phyloP scores from a whole-genome alignment of 1,140 invertebrate genomes.

The Drosophila parvula region DNA sequence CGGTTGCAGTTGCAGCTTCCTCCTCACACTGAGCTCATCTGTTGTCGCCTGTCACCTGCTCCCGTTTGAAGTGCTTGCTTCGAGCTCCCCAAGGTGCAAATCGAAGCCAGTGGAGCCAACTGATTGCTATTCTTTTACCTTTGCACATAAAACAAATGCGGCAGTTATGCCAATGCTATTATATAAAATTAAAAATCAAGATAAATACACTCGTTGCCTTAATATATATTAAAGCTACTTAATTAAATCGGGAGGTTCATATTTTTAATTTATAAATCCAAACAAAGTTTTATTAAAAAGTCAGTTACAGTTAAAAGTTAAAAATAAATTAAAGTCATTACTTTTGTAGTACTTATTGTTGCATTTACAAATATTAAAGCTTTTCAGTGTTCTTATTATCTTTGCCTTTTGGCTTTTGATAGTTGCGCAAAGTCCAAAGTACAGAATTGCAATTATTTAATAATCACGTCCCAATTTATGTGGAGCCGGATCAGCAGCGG shows the following conservation, averaged over 20 bases:
- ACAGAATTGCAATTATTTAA: conserved; percentile 77
- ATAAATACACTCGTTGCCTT: too few relatives aligned
- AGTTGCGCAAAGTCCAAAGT: conserved; percentile 68
- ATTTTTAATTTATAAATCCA: background rate
- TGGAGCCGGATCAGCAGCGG: conserved; percentile 36
- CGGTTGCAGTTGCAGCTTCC: conserved; percentile 27
- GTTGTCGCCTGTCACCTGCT: conserved; percentile 61
- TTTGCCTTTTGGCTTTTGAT: conserved; percentile 30
- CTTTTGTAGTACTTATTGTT: too few relatives aligned
- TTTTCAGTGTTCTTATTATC: conserved; percentile 4
- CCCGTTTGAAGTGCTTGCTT: conserved; percentile 44
- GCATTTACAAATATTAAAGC: too few relatives aligned
- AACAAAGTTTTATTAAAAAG: too few relatives aligned
- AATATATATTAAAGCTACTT: too few relatives aligned
- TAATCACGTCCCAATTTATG: conserved; percentile 81
- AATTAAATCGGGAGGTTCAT: background rate
- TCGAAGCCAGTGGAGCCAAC: conserved; percentile 20
- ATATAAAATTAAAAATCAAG: too few relatives aligned
- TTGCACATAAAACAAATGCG: conserved; percentile 12
- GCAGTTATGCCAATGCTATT: too few relatives aligned
- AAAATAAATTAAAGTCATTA: too few relatives aligned
- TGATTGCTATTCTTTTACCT: conserved; percentile 44
- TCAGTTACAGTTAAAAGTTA: too few relatives aligned
- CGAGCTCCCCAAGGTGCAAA: conserved; percentile 63
- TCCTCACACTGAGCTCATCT: conserved; percentile 30